Percentiles rank a stretch among this genome's conserved stretches.
Conservation (phyloP, 2,888 invertebrate genomes). For the Sinodicranocentrus sp. region DNA sequence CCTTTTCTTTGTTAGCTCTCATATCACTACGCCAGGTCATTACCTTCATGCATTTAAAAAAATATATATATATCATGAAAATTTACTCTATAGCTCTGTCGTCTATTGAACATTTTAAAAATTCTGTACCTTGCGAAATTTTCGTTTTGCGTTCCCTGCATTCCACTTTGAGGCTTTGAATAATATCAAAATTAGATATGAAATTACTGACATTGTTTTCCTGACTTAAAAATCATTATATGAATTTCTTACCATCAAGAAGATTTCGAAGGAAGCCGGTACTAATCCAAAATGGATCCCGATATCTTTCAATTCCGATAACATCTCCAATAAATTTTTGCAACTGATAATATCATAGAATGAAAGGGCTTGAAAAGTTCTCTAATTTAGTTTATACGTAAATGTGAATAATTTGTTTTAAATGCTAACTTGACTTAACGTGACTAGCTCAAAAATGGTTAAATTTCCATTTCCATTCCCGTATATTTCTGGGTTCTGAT, state of each 20-base stretch:
- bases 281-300: slow-evolving; percentile 18
- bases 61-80: too few species aligned
- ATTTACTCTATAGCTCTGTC: too few species aligned
- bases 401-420: not conserved
- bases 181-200: not conserved
- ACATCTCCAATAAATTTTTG: slow-evolving; percentile 1
- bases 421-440: slow-evolving; percentile 9
- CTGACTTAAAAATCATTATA: too few species aligned
- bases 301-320: not conserved
- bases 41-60: slow-evolving; percentile 17
- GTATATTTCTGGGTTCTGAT: not conserved
- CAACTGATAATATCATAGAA: not conserved
- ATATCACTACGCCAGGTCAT: slow-evolving; percentile 13
- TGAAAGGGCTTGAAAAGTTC: not conserved
- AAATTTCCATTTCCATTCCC: slow-evolving; percentile 15
- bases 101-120: too few species aligned
- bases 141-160: slow-evolving; percentile 27
- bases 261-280: slow-evolving; percentile 27
- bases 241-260: slow-evolving; percentile 36
- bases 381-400: too few species aligned
- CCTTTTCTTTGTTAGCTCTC: slow-evolving; percentile 6
- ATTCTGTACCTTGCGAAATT: slow-evolving; percentile 26
- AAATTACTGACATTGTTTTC: too few species aligned
- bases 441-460: slow-evolving; percentile 37
- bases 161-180: slow-evolving; percentile 25